Percentiles rank a stretch among this genome's conserved stretches.
phyloP scores from a whole-genome alignment of 2,888 invertebrate species.

The Hyposoter dolosus region DNA sequence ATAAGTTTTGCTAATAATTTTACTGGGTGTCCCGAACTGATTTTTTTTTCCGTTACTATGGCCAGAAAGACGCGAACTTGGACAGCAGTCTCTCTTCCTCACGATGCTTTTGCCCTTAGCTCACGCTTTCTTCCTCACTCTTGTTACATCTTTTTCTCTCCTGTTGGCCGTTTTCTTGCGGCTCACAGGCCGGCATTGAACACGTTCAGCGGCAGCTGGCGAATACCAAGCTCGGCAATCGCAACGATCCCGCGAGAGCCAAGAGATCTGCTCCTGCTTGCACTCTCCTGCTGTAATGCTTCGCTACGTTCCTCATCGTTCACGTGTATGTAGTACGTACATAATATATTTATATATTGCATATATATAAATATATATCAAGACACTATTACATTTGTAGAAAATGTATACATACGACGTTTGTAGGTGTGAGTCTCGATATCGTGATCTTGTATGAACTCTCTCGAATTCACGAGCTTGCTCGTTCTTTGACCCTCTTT shows the following conservation, averaged over 20 bases:
- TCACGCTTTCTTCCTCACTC: slow-evolving; percentile 45
- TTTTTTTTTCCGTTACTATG: slow-evolving; percentile 51
- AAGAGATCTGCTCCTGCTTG: slow-evolving; percentile 62
- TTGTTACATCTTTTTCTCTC: slow-evolving; percentile 66
- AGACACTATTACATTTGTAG: neutral
- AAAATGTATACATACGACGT: slow-evolving; percentile 1
- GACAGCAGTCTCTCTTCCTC: slow-evolving; percentile 48
- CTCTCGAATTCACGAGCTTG: slow-evolving; percentile 39
- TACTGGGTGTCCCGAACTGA: neutral
- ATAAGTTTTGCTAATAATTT: slow-evolving; percentile 35
- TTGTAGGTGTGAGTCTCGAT: slow-evolving; percentile 41
- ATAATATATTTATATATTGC: neutral
- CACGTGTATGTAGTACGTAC: slow-evolving; percentile 17
- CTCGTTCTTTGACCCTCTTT: slow-evolving; percentile 48
- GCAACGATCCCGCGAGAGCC: slow-evolving; percentile 64
- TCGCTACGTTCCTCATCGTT: slow-evolving; percentile 56
- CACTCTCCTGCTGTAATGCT: slow-evolving; percentile 38
- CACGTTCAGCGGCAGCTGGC: slow-evolving; percentile 84
- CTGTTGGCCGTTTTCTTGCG: slow-evolving; percentile 80
- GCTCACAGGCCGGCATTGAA: slow-evolving; percentile 82
- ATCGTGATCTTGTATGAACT: slow-evolving; percentile 38
- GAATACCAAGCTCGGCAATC: slow-evolving; percentile 78
- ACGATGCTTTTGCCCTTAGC: slow-evolving; percentile 55
- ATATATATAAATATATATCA: neutral
- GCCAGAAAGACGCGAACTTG: slow-evolving; percentile 53